Base-by-base conservation (phyloP, 1,140 invertebrate genomes). In the Drosophila repletoides region DNA sequence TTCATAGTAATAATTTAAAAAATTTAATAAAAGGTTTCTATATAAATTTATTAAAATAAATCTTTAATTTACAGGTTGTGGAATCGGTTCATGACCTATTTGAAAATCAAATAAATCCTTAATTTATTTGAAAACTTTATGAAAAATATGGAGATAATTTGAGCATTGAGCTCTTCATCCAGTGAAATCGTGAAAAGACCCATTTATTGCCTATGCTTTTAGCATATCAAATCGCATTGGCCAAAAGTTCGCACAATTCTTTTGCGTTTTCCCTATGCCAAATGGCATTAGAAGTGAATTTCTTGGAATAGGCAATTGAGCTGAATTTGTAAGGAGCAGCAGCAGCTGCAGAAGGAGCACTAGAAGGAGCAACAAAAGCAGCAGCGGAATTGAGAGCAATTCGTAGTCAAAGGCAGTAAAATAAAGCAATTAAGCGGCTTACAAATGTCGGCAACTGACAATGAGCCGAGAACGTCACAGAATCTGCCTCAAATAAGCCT, bases 371-470 rank as follows among this genome's bases (percentile, higher is more conserved):
- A n/a, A n/a, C 22, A 22, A 2, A n/a, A 14, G 34, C 6, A 19
- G 15, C 15, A 7, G 34, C 3, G 43, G 22, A 10, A 7, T 46
- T 31, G 7, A 31, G 5, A 31, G 17, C 6, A 19, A 51, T n/a
- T n/a, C 28, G 15, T 46, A 70, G 59, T 74, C 68, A 74, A 70
- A 75, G 71, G 72, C 67, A 63, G 71, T 56, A 63, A 72, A 86
- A 84, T 84, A 84, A 86, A 84, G 80, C 81, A 84, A 84, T 84
- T 84, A 84, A 84, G 80, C 80, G 75, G 75, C 80, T 84, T 86
- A 84, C 75, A 86, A 86, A 83, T 83, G 75, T 67, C 74, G 69
- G 58, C 76, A 52, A 80, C 69, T 80, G 59, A 59, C 64, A 74
- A 58, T 71, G 40, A 48, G 26, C 48, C 17, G 53, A 61, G 48